Conservation (phyloP, 2,797 vertebrate species). For the Enteromius unitaeniatus region DNA sequence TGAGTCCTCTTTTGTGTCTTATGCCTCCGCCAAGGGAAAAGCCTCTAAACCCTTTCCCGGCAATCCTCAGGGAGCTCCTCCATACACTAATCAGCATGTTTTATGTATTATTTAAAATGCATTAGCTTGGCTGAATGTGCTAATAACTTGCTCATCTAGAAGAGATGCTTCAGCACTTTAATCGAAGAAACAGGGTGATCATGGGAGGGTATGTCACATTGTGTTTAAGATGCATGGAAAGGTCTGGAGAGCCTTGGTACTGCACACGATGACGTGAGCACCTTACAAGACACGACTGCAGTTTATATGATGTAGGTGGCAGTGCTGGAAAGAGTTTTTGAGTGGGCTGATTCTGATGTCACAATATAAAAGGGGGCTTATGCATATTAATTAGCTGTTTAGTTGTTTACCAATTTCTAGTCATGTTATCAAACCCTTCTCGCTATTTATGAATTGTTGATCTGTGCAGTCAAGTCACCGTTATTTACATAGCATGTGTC, state of each 20-base stretch:
- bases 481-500: too few relatives aligned
- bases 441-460: constrained; percentile 5
- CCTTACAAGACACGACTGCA: constrained; percentile 2
- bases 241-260: constrained; percentile 5
- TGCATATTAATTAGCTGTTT: neutral
- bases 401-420: neutral
- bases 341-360: neutral
- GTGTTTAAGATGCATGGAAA: neutral
- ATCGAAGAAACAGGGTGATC: constrained; percentile 28
- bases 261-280: neutral
- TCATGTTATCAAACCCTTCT: neutral
- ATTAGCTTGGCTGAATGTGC: constrained; percentile 58
- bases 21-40: constrained; percentile 52
- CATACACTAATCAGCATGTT: constrained; percentile 59
- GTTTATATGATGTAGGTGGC: neutral
- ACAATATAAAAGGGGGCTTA: neutral
- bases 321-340: neutral
- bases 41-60: constrained; percentile 59
- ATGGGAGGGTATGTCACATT: constrained; percentile 15
- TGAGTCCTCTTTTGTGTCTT: constrained; percentile 54
- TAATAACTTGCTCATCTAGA: constrained; percentile 54
- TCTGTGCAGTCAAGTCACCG: neutral
- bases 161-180: constrained; percentile 32
- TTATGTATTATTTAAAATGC: constrained; percentile 62
- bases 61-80: constrained; percentile 50